Base-by-base conservation (phyloP, 2,797 vertebrate genomes). In the Peromyscus aztecus region DNA sequence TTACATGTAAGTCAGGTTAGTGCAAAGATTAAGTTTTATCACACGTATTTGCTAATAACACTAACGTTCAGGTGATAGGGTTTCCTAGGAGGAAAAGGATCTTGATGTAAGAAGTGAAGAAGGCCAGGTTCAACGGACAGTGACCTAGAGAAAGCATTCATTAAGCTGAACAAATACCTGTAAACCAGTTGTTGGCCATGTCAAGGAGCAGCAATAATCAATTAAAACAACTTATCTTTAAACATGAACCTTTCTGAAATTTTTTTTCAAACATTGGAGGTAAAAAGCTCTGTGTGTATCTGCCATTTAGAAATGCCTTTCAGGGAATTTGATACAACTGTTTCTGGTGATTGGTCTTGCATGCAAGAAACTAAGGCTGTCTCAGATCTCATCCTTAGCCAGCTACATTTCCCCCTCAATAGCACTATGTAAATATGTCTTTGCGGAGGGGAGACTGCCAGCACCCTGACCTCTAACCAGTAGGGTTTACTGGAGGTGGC, bases 181-280 rank as follows among this genome's bases (percentile, higher is more conserved):
- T 63, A 69, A 17, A 0, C 27, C 34, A 34, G 2, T 1, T 43
- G 83, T 92, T 78, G 14, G 13, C 34, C 1, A 52, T 43, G 40
- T 96, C 83, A 91, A 65, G 24, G 65, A 90, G 77, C 31, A 86
- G 57, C 69, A 23, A 88, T 67, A 95, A 94, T 91, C 89, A 96
- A 92, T 9, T 61, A 24, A 55, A 93, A 67, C 8, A 65, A 61
- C 16, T 43, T 76, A 40, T 85, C 61, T 84, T 67, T n/a, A 96
- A 97, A 96, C 67, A 96, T 73, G 27, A 91, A 43, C 34, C 90
- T 95, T 92, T 92, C 71, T 63, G 43, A 69, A 63, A 9, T n/a
- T 91, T 37, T 29, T 37, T 61, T 89, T 34, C 55, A 76, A 89
- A 91, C 55, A 82, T 0, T 84, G 91, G 71, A 13, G 11, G 27